Base-by-base conservation (phyloP, 2,797 vertebrate genomes). In the Pantherophis alleghaniensis region DNA sequence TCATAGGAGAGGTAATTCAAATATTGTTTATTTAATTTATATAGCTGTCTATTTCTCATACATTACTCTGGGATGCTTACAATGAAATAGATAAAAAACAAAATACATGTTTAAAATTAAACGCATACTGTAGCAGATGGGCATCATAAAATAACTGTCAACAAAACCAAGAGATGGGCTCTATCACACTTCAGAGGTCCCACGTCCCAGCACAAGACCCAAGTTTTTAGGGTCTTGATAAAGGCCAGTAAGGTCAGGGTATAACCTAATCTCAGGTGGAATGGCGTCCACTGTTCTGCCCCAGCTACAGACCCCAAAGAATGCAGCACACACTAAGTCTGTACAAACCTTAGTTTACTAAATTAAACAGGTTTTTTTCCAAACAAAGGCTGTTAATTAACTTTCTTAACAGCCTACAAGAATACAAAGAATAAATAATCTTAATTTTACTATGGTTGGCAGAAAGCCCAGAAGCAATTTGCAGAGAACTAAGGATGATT, bases 1-100 rank as follows among this genome's bases (percentile, higher is more conserved):
- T 98, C 92, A 98, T 99, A 95, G 99, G 99, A 97, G 99, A 99
- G 99, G 99, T 99, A 98, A 99, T 94, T 37, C 5, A 14, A 92
- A 96, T 95, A 42, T 12, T 37, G 32, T 37, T 74, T 83, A 47
- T 47, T 83, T 83, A 11, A 83, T 42, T 83, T 83, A 83, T 83
- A 83, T 83, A 83, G 10, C 74, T 83, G 37, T 47, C 37, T 42
- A 12, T 83, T 12, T 47, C 74, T 24, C 37, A 83, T 83, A 24
- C 20, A 47, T 83, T 42, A 42, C 37, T 42, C 74, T 79, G 37
- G 37, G 74, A 22, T 1, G 20, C 9, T 79, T 79, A 83, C 10
- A 47, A 83, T 83, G 10, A 83, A 83, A 83, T 47, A 83, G 74
- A 24, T 79, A 83, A 83, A 83, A 83, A 47, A 10, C 32, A 24